A percentile compares a stretch with the other conserved stretches of the same genome.
These are phyloP conservation scores for Drosophila demipolita DNA, from an alignment of 2,888 invertebrate genomes.

Conservation along the genomic window DNA sequence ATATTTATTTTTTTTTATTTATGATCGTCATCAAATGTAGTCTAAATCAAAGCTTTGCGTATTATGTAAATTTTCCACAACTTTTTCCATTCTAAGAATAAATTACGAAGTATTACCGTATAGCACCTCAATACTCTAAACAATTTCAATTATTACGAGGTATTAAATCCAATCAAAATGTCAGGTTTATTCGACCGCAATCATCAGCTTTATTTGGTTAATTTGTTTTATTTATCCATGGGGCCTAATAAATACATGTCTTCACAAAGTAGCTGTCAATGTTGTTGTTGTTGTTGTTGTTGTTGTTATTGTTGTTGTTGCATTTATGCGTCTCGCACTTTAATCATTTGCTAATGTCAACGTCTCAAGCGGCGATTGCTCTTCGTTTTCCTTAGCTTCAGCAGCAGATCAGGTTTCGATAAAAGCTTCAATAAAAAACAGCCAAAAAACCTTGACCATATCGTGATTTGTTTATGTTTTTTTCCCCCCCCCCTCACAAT, in stretches of 20 bases:
- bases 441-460: constrained; percentile 73
- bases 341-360: constrained; percentile 64
- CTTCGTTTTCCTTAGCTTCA: constrained; percentile 58
- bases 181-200: constrained; percentile 54
- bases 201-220: constrained; percentile 41
- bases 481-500: constrained; percentile 9
- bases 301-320: constrained; percentile 19
- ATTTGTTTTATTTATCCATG: constrained; percentile 36
- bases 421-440: constrained; percentile 8
- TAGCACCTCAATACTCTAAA: neutral
- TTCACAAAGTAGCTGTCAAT: constrained; percentile 45
- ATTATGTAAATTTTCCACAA: neutral
- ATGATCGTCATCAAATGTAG: neutral
- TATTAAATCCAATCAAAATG: constrained; percentile 17
- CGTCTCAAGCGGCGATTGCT: constrained; percentile 35
- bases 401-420: constrained; percentile 70
- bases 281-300: constrained; percentile 16
- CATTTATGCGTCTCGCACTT: constrained; percentile 54
- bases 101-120: too few species aligned
- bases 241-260: constrained; percentile 27
- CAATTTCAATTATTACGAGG: neutral
- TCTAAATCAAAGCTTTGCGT: neutral
- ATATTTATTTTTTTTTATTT: neutral
- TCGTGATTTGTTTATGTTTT: constrained; percentile 46
- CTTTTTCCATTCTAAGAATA: neutral